Evolutionary conservation across 2,797 vertebrate genomes (phyloP).

Genomic region (Odontamblyopus rebecca): DNA sequence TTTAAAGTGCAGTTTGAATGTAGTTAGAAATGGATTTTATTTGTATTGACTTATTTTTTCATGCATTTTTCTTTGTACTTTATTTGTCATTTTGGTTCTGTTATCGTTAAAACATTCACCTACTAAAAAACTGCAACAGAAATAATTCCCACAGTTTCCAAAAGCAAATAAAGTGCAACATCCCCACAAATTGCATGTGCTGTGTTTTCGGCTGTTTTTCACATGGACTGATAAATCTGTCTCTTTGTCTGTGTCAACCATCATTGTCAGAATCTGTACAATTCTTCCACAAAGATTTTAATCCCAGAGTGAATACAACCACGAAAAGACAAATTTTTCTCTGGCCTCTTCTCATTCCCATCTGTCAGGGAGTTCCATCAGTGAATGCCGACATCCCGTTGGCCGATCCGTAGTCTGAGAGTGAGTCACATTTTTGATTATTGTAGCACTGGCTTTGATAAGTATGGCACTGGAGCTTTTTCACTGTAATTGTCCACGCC

Average conservation of each 20-base stretch:
- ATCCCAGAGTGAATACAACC: constrained; percentile 41
- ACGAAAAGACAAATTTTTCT: constrained; percentile 33
- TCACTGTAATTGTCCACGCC: constrained; percentile 50
- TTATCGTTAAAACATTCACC: too few relatives aligned
- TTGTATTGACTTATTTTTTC: too few relatives aligned
- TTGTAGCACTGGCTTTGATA: constrained; percentile 55
- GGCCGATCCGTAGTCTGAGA: constrained; percentile 16
- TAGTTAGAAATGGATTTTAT: too few relatives aligned
- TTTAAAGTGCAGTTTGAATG: too few relatives aligned
- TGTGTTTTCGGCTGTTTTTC: too few relatives aligned
- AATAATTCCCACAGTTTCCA: too few relatives aligned
- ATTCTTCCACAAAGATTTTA: constrained; percentile 31
- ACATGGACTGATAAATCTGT: too few relatives aligned
- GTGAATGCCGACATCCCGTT: constrained; percentile 20
- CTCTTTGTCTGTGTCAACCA: not conserved
- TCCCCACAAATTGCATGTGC: too few relatives aligned
- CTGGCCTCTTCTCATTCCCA: constrained; percentile 38
- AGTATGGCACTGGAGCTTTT: constrained; percentile 38
- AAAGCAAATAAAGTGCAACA: too few relatives aligned
- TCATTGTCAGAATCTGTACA: not conserved
- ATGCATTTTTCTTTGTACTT: too few relatives aligned
- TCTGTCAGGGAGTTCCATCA: constrained; percentile 45
- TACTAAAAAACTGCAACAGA: too few relatives aligned
- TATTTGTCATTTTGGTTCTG: too few relatives aligned
- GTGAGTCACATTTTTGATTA: constrained; percentile 49